Conservation (phyloP, 2,797 vertebrate species). For the Notoglanidium macrostoma region DNA sequence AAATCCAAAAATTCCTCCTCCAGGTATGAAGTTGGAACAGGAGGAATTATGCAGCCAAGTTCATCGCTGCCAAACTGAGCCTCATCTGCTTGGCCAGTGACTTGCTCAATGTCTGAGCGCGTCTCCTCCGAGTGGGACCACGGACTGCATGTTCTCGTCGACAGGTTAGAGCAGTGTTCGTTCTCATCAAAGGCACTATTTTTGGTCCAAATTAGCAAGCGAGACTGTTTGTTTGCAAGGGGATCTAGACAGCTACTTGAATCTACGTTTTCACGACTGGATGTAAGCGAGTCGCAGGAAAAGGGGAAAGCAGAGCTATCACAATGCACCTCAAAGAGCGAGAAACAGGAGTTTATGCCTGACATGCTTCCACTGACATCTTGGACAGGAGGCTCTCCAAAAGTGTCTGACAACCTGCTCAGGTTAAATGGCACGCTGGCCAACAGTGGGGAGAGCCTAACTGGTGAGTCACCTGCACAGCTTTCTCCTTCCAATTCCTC, state of each 20-base stretch:
- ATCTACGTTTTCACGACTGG: slow-evolving; percentile 87
- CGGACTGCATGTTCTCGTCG: slow-evolving; percentile 98
- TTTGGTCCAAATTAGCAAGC: slow-evolving; percentile 99
- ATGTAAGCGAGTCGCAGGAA: slow-evolving; percentile 87
- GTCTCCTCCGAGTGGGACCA: slow-evolving; percentile 99
- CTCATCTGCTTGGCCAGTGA: slow-evolving; percentile 86
- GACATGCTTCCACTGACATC: slow-evolving; percentile 87
- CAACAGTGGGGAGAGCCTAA: slow-evolving; percentile 86
- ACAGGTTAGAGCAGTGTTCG: slow-evolving; percentile 99
- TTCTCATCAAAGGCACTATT: slow-evolving; percentile 99
- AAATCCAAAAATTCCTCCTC: slow-evolving; percentile 95
- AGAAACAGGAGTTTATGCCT: slow-evolving; percentile 91
- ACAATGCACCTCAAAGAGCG: slow-evolving; percentile 98
- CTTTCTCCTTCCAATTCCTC: slow-evolving; percentile 95
- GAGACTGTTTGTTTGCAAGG: slow-evolving; percentile 96
- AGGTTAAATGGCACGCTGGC: slow-evolving; percentile 85
- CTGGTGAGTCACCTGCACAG: slow-evolving; percentile 91
- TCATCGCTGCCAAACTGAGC: slow-evolving; percentile 86
- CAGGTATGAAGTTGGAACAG: slow-evolving; percentile 87
- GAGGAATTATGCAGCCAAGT: slow-evolving; percentile 86
- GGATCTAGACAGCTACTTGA: slow-evolving; percentile 91
- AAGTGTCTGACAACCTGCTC: slow-evolving; percentile 83
- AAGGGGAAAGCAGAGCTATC: slow-evolving; percentile 94
- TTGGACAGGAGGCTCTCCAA: slow-evolving; percentile 82
- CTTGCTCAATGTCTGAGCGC: slow-evolving; percentile 94